phyloP scores from a whole-genome alignment of 2,888 invertebrate genomes.

The Nomada ruficornis region DNA sequence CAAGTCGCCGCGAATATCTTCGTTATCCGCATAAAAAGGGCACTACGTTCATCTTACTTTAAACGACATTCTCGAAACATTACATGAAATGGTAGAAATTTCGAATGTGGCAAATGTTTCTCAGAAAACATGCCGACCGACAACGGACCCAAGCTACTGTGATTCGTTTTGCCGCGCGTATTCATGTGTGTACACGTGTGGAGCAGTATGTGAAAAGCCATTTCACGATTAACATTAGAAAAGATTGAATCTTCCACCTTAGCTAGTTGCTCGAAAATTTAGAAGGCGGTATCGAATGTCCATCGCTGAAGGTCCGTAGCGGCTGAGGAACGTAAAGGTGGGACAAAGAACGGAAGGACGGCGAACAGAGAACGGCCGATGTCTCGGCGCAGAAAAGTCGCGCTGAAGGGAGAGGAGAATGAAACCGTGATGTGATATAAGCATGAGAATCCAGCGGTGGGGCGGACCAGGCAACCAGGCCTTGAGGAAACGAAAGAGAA shows the following conservation, averaged over 20 bases:
- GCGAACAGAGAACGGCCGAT: conserved; percentile 44
- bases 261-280: neutral
- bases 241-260: neutral
- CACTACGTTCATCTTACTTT: neutral
- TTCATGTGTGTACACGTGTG: too few relatives aligned
- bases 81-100: too few relatives aligned
- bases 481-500: conserved; percentile 69
- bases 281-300: conserved; percentile 8
- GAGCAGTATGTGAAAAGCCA: neutral
- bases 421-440: conserved; percentile 70
- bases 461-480: conserved; percentile 61
- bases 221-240: neutral
- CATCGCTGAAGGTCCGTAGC: conserved; percentile 18
- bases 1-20: neutral
- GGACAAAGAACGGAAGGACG: conserved; percentile 44
- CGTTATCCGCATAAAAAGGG: neutral
- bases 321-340: conserved; percentile 17
- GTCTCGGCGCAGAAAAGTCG: conserved; percentile 41
- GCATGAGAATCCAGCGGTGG: conserved; percentile 63
- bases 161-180: neutral
- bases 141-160: neutral
- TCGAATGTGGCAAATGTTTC: too few relatives aligned
- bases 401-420: conserved; percentile 51
- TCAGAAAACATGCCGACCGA: too few relatives aligned
- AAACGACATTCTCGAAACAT: neutral